Evolutionary conservation across 1,140 invertebrate species (phyloP).

Genomic region (Eciton burchellii): DNA sequence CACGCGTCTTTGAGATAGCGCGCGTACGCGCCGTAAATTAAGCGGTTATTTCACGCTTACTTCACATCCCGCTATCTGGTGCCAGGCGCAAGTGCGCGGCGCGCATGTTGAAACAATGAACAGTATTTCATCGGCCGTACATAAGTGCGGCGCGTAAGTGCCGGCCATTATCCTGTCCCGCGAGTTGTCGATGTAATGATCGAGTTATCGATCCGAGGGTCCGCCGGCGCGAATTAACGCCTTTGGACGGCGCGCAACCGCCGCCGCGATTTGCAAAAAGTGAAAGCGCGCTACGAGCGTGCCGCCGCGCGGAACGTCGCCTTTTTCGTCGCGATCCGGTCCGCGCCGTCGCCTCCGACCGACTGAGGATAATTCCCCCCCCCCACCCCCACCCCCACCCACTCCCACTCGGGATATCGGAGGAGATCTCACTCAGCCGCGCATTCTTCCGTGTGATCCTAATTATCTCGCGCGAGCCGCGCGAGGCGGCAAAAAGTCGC

Average conservation of each 20-base stretch:
- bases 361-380: background rate
- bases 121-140: background rate
- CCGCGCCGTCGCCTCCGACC: background rate
- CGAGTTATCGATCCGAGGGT: background rate
- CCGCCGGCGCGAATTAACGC: background rate
- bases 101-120: slow-evolving; percentile 9
- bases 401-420: too few relatives aligned
- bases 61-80: too few relatives aligned
- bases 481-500: slow-evolving; percentile 38
- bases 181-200: slow-evolving; percentile 8
- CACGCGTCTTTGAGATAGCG: slow-evolving; percentile 12
- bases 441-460: slow-evolving; percentile 24
- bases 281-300: background rate
- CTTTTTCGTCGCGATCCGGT: slow-evolving; percentile 6
- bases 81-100: background rate
- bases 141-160: background rate
- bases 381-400: too few relatives aligned
- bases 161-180: background rate
- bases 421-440: slow-evolving; percentile 37
- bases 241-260: background rate
- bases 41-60: background rate
- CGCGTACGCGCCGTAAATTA: background rate
- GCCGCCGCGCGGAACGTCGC: background rate
- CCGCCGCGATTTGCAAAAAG: background rate
- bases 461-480: slow-evolving; percentile 67